These are phyloP conservation scores for Tetheella fluctuosa DNA, from an alignment of 2,888 invertebrate species.

Conservation along the genomic window DNA sequence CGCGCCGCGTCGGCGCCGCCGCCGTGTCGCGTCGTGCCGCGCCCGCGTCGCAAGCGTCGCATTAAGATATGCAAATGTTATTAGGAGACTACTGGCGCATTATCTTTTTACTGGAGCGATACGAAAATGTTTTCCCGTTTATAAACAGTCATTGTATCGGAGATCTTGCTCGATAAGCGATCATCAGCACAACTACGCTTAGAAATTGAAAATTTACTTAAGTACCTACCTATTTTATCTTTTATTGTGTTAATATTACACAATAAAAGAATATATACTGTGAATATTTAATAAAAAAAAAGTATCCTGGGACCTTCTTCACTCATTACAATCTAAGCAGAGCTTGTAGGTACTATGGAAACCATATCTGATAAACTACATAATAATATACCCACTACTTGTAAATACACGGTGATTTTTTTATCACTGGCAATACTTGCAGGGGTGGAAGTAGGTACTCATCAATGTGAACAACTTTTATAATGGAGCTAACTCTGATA, in stretches of 20 bases:
- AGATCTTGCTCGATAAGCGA: constrained; percentile 49
- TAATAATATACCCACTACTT: too few relatives aligned
- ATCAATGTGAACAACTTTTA: too few relatives aligned
- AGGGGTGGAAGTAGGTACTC: too few relatives aligned
- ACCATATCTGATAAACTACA: too few relatives aligned
- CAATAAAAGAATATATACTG: too few relatives aligned
- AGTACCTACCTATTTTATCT: not conserved
- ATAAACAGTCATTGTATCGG: constrained; percentile 50
- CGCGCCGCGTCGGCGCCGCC: constrained; percentile 5
- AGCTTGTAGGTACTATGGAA: not conserved
- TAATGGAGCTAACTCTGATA: too few relatives aligned
- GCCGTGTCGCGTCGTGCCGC: constrained; percentile 2
- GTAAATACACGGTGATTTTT: too few relatives aligned
- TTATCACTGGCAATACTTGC: too few relatives aligned
- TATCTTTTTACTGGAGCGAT: constrained; percentile 65
- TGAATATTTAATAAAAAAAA: too few relatives aligned
- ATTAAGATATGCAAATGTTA: constrained; percentile 79
- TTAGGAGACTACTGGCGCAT: constrained; percentile 60
- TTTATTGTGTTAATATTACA: not conserved
- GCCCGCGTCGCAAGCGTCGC: constrained; percentile 41
- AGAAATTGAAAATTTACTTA: constrained; percentile 8
- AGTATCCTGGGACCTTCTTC: too few relatives aligned
- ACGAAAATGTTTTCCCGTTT: constrained; percentile 50
- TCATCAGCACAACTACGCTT: constrained; percentile 30
- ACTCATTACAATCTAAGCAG: too few relatives aligned